Evolutionary conservation across 1,140 invertebrate genomes (phyloP).

Genomic region (Drosophila prosaltans): DNA sequence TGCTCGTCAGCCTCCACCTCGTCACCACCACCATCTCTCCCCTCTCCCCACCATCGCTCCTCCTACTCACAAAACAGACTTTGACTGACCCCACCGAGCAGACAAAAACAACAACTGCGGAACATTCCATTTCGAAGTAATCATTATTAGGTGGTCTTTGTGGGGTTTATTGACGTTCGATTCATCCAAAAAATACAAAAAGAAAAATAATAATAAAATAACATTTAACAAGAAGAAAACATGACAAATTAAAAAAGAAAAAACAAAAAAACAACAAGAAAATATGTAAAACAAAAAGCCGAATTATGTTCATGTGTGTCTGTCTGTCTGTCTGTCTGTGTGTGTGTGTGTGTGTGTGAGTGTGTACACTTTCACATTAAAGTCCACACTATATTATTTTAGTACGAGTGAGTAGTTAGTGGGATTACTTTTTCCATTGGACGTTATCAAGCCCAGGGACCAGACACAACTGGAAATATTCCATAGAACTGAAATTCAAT

Average conservation of each 20-base stretch:
- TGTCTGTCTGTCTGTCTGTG: neutral
- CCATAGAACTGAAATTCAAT: constrained; percentile 33
- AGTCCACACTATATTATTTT: constrained; percentile 20
- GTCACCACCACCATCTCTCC: neutral
- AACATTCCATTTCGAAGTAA: constrained; percentile 67
- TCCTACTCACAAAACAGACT: constrained; percentile 34
- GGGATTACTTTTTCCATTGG: constrained; percentile 25
- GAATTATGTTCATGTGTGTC: neutral
- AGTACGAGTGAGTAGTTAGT: constrained; percentile 13
- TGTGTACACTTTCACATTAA: neutral
- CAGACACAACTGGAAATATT: constrained; percentile 65
- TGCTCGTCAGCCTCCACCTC: neutral
- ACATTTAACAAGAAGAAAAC: too few relatives aligned
- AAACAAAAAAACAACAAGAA: constrained; percentile 11
- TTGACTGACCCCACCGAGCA: constrained; percentile 52
- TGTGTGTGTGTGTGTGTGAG: neutral
- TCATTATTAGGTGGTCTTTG: constrained; percentile 56
- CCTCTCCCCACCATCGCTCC: neutral
- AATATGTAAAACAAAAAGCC: constrained; percentile 6
- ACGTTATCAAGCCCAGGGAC: constrained; percentile 45
- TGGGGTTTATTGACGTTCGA: constrained; percentile 19
- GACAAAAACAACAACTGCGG: constrained; percentile 45
- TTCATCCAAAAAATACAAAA: constrained; percentile 22
- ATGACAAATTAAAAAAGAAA: constrained; percentile 8
- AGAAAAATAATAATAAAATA: constrained; percentile 8